A percentile compares a stretch with the other conserved stretches of the same genome.
Evolutionary conservation across 2,888 invertebrate species (phyloP).

Genomic region (Chironomus riparius): DNA sequence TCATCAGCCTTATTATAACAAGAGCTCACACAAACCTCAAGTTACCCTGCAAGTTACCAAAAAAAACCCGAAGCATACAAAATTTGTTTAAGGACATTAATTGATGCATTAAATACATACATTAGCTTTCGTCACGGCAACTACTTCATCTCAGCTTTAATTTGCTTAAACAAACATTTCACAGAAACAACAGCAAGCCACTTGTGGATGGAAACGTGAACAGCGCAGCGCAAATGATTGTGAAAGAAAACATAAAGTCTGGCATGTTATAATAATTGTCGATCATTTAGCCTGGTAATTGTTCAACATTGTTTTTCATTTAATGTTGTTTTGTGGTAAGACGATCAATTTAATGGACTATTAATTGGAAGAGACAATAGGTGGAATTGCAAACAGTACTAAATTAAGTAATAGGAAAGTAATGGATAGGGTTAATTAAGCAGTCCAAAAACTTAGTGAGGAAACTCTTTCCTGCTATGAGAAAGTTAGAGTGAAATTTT

Average conservation of each 20-base stretch:
- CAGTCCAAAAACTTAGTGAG: too few species aligned
- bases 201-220: neutral
- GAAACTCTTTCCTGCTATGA: too few species aligned
- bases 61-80: too few species aligned
- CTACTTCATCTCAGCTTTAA: neutral
- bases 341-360: conserved; percentile 8
- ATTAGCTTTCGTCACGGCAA: neutral
- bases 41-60: too few species aligned
- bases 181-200: too few species aligned
- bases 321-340: neutral
- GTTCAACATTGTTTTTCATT: neutral
- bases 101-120: neutral
- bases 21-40: too few species aligned
- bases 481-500: too few species aligned
- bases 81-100: neutral
- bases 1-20: too few species aligned
- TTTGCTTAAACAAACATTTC: neutral
- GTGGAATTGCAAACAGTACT: neutral
- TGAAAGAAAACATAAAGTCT: neutral
- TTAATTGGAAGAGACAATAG: neutral
- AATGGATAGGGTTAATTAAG: too few species aligned
- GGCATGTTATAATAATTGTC: neutral
- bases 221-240: neutral
- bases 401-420: neutral
- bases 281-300: neutral